Percentiles rank a stretch among this genome's conserved stretches.
Conservation (phyloP, 2,113 vertebrate genomes). For the Myodes glareolus region DNA sequence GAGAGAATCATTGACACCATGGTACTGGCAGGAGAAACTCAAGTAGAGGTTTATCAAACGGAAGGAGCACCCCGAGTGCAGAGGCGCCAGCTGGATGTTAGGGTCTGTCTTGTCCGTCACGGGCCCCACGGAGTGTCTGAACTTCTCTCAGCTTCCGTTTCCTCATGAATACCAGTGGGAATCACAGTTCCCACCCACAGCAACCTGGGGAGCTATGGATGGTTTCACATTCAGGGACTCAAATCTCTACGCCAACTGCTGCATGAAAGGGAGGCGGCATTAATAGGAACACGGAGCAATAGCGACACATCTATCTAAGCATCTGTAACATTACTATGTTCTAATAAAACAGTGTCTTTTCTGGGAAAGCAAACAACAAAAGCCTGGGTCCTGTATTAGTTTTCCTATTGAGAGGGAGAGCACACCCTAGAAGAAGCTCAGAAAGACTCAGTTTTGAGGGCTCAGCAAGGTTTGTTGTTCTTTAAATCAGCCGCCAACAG, state of each 20-base stretch:
- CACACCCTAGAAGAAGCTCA: background rate
- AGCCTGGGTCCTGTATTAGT: background rate
- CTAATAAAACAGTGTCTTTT: slow-evolving; percentile 26
- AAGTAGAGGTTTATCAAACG: background rate
- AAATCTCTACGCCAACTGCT: background rate
- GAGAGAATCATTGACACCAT: background rate
- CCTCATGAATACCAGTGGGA: background rate
- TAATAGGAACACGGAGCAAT: background rate
- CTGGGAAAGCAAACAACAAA: background rate
- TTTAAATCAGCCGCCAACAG: background rate
- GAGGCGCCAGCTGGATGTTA: background rate
- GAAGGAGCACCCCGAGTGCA: background rate
- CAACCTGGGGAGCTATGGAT: background rate
- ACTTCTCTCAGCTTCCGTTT: background rate
- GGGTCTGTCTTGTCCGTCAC: background rate
- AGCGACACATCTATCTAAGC: background rate
- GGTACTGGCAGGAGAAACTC: background rate
- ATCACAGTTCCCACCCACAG: too few species aligned
- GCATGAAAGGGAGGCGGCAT: background rate
- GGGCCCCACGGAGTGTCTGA: background rate
- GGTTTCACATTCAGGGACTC: background rate
- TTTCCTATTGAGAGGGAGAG: background rate
- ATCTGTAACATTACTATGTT: background rate
- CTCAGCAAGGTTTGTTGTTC: background rate
- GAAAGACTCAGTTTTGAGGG: background rate